phyloP scores from a whole-genome alignment of 2,797 vertebrate genomes.

The Avahi laniger region DNA sequence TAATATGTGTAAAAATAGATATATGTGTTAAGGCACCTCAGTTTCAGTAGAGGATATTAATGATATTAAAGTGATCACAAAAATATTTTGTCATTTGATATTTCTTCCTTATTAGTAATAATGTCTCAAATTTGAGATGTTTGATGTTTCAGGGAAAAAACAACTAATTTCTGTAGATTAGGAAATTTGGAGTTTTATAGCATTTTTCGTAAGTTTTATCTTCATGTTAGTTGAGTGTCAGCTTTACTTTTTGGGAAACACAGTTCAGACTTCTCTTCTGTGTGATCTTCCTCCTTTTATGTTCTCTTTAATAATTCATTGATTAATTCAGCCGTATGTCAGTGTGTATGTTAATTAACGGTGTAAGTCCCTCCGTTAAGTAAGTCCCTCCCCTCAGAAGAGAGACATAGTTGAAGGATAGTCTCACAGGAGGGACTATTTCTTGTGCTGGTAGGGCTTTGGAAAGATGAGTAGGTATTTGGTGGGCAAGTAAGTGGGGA shows the following conservation, averaged over 20 bases:
- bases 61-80: slow-evolving; percentile 15
- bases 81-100: slow-evolving; percentile 9
- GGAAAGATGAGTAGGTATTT: neutral
- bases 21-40: neutral
- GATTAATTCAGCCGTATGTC: neutral
- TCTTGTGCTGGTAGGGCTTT: neutral
- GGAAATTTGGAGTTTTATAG: neutral
- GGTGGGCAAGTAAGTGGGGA: neutral
- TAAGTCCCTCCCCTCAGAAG: neutral
- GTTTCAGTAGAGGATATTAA: slow-evolving; percentile 22
- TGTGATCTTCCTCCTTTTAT: neutral
- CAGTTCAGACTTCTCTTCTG: neutral
- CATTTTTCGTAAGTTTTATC: neutral
- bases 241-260: neutral
- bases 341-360: neutral
- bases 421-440: neutral
- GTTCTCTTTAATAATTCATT: neutral
- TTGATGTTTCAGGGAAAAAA: slow-evolving; percentile 10
- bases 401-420: neutral
- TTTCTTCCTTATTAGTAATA: slow-evolving; percentile 27
- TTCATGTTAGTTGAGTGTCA: neutral
- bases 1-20: neutral
- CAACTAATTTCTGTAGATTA: neutral
- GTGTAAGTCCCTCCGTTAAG: too few relatives aligned
- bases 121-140: neutral